These are phyloP conservation scores for Drosophila subsilvestris DNA, from an alignment of 2,888 invertebrate species.

Conservation along the genomic window DNA sequence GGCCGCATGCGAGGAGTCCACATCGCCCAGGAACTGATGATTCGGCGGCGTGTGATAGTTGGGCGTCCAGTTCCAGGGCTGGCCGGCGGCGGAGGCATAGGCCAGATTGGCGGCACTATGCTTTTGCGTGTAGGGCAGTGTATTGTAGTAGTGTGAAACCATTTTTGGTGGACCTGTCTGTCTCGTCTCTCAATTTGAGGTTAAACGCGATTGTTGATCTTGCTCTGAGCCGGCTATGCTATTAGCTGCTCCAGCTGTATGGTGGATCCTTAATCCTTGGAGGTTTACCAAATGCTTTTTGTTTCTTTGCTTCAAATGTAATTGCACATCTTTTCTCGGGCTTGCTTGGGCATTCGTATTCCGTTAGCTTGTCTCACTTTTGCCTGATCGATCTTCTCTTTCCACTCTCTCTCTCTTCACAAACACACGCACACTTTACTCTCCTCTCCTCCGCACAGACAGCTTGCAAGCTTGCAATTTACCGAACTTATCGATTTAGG, in stretches of 20 bases:
- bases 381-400: slow-evolving; percentile 26
- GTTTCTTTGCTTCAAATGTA: slow-evolving; percentile 7
- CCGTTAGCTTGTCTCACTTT: slow-evolving; percentile 22
- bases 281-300: not conserved
- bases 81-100: slow-evolving; percentile 82
- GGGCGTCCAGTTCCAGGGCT: slow-evolving; percentile 84
- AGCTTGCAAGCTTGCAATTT: slow-evolving; percentile 9
- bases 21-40: slow-evolving; percentile 84
- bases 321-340: slow-evolving; percentile 63
- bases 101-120: slow-evolving; percentile 86
- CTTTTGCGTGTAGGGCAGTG: slow-evolving; percentile 88
- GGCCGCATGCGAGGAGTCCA: slow-evolving; percentile 84
- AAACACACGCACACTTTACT: slow-evolving; percentile 5
- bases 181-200: not conserved
- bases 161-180: slow-evolving; percentile 81
- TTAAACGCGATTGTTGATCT: slow-evolving; percentile 7
- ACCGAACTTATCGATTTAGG: slow-evolving; percentile 24
- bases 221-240: not conserved
- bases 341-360: slow-evolving; percentile 7
- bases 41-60: slow-evolving; percentile 84
- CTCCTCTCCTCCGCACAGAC: not conserved
- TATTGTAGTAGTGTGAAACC: slow-evolving; percentile 88
- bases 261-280: not conserved
- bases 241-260: slow-evolving; percentile 12
- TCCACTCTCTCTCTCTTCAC: slow-evolving; percentile 29